phyloP scores from a whole-genome alignment of 2,113 vertebrate species.

The Archilochus colubris region DNA sequence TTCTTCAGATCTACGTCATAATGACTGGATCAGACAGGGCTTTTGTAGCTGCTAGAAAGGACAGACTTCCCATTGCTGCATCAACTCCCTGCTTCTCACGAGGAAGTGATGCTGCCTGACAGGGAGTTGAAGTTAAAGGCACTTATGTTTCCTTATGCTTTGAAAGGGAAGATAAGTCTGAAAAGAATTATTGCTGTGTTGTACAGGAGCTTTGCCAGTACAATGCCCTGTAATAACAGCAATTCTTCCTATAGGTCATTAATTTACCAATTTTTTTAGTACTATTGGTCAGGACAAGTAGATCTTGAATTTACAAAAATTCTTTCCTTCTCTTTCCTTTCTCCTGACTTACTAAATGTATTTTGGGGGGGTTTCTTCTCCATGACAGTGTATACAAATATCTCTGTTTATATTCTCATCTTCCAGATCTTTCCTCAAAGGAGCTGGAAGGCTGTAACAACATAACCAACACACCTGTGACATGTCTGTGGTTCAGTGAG shows the following conservation, averaged over 20 bases:
- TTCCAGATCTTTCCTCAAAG: not conserved
- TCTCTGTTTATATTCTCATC: not conserved
- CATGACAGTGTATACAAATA: not conserved
- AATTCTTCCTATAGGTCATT: slow-evolving; percentile 22
- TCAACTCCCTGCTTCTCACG: slow-evolving; percentile 1
- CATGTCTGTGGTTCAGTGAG: not conserved
- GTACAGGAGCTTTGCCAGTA: not conserved
- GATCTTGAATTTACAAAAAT: not conserved
- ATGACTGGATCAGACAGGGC: not conserved
- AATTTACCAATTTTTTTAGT: not conserved
- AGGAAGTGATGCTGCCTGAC: slow-evolving; percentile 50
- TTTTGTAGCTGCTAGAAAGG: slow-evolving; percentile 11
- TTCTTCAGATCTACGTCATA: not conserved
- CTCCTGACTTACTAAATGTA: not conserved
- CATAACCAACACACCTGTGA: not conserved
- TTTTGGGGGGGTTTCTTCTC: not conserved
- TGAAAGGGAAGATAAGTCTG: slow-evolving; percentile 33
- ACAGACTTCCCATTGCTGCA: not conserved
- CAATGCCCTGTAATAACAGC: slow-evolving; percentile 4
- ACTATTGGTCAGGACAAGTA: not conserved
- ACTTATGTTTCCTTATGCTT: slow-evolving; percentile 31
- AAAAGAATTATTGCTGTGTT: slow-evolving; percentile 1
- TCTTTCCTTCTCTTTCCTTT: not conserved
- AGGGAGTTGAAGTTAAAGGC: not conserved
- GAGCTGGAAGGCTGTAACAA: not conserved